phyloP scores from a whole-genome alignment of 2,797 vertebrate species.

The Cryptoblepharus egeriae region DNA sequence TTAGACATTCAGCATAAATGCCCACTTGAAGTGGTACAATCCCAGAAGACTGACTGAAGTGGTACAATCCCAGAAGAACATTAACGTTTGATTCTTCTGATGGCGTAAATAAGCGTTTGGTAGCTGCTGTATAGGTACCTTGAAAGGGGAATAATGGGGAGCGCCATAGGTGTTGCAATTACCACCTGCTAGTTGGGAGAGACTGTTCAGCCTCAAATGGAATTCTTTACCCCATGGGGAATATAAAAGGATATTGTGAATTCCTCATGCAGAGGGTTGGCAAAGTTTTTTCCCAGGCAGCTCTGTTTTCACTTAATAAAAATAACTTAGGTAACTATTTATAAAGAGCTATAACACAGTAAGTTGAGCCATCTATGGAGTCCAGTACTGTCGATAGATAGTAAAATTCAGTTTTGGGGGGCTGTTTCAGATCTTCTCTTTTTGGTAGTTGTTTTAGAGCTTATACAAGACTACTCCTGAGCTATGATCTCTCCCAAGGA shows the following conservation, averaged over 20 bases:
- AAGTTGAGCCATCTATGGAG: not conserved
- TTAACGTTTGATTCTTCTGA: not conserved
- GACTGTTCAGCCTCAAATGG: too few relatives aligned
- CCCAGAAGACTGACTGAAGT: not conserved
- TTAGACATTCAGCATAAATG: too few relatives aligned
- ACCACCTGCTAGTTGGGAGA: not conserved
- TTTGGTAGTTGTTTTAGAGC: not conserved
- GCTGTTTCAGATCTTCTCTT: not conserved
- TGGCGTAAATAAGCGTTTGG: not conserved
- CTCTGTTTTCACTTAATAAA: slow-evolving; percentile 3
- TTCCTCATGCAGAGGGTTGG: not conserved
- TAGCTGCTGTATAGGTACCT: not conserved
- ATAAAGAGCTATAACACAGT: not conserved
- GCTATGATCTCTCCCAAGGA: not conserved
- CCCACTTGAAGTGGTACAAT: not conserved
- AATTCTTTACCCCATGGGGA: too few relatives aligned
- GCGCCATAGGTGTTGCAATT: not conserved
- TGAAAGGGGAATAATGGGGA: not conserved
- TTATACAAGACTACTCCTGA: not conserved
- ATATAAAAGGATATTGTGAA: not conserved
- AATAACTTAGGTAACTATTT: not conserved
- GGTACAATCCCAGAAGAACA: not conserved
- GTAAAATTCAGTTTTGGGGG: not conserved
- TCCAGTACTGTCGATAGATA: not conserved
- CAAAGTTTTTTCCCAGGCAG: not conserved